phyloP scores from a whole-genome alignment of 2,113 vertebrate genomes.

The Platycercus adscitus region DNA sequence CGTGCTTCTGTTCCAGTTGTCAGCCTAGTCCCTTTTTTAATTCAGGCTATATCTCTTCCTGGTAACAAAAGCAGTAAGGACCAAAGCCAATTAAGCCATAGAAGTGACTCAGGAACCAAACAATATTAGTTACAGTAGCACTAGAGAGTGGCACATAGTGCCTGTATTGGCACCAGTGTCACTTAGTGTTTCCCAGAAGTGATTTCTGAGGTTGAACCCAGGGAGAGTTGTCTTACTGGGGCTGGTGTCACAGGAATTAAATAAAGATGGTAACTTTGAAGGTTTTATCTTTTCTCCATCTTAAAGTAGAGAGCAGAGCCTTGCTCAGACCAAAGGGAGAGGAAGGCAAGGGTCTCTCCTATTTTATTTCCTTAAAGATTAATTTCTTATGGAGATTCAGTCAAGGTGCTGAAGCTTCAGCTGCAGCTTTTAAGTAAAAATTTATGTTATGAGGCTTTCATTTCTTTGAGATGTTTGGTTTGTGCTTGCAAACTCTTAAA shows the following conservation, averaged over 20 bases:
- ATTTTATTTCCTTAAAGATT: not conserved
- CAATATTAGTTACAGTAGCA: not conserved
- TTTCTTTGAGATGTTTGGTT: not conserved
- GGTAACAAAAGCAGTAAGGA: not conserved
- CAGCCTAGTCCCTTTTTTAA: not conserved
- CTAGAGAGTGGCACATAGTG: not conserved
- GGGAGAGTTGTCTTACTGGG: not conserved
- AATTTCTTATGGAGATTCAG: not conserved
- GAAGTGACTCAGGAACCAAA: not conserved
- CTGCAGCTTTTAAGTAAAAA: not conserved
- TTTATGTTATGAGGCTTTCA: not conserved
- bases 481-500: not conserved
- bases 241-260: not conserved
- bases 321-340: not conserved
- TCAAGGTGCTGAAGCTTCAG: not conserved
- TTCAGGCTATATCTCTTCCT: not conserved
- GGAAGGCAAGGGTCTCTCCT: not conserved
- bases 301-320: not conserved
- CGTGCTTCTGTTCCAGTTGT: not conserved
- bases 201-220: not conserved
- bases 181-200: not conserved
- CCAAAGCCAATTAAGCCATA: not conserved
- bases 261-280: not conserved
- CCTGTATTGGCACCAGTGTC: not conserved
- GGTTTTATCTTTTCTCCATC: not conserved